Percentiles rank a stretch among this genome's conserved stretches.
Conservation (phyloP, 2,797 vertebrate species). For the Mycteria americana region DNA sequence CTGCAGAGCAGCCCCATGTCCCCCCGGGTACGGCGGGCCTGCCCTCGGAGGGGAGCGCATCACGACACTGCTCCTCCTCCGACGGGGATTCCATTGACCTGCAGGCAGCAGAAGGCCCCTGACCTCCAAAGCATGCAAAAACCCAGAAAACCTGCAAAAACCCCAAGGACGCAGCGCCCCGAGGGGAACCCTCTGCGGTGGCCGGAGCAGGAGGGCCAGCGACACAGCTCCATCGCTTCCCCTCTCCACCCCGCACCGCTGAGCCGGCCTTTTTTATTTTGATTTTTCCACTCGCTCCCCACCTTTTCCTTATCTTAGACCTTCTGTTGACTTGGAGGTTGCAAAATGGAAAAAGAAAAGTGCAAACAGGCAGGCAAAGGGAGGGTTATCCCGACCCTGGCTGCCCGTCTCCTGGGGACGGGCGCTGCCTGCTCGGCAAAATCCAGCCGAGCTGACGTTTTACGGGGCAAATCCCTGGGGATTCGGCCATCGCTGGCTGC, state of each 20-base stretch:
- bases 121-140: background rate
- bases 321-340: constrained; percentile 10
- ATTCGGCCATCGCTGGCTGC: rapidly evolving
- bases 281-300: constrained; percentile 12
- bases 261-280: background rate
- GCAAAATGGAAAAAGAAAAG: constrained; percentile 9
- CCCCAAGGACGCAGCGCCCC: background rate
- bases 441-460: background rate
- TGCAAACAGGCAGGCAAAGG: background rate
- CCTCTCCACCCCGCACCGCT: background rate
- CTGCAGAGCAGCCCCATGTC: background rate
- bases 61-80: background rate
- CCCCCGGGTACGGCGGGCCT: background rate
- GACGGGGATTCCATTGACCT: background rate
- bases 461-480: background rate
- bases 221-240: background rate
- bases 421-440: background rate
- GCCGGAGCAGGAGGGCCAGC: background rate
- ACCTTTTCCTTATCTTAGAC: constrained; percentile 38
- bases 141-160: background rate
- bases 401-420: background rate
- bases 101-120: background rate
- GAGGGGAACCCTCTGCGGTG: background rate
- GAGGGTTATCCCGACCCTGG: background rate
- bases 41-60: rapidly evolving